A percentile compares a stretch with the other conserved stretches of the same genome.
Conservation (phyloP, 2,888 invertebrate genomes). For the Hetaerina titia region DNA sequence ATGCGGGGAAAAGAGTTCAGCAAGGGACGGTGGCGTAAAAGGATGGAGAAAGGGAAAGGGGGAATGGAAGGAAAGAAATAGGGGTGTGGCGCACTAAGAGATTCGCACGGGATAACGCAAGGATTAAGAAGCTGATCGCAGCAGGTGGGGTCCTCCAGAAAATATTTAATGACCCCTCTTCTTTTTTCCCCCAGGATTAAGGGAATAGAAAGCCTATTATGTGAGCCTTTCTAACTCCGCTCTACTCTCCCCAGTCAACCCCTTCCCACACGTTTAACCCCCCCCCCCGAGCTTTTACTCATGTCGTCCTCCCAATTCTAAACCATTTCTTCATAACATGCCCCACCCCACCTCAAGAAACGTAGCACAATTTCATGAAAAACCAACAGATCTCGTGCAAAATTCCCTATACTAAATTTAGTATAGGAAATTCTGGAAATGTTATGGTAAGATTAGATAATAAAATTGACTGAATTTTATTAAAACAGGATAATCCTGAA, state of each 20-base stretch:
- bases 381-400: no score
- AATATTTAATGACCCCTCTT: constrained; percentile 44
- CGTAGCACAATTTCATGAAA: no score
- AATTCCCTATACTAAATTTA: no score
- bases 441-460: no score
- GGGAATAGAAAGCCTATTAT: constrained; percentile 41
- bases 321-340: neutral
- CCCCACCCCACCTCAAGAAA: no score
- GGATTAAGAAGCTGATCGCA: constrained; percentile 63
- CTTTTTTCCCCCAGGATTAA: constrained; percentile 29
- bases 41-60: neutral
- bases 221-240: neutral
- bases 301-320: neutral
- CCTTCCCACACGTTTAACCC: neutral
- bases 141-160: constrained; percentile 55
- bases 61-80: neutral
- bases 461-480: no score
- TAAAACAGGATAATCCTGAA: no score
- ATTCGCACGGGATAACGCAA: constrained; percentile 42
- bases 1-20: neutral
- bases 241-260: neutral
- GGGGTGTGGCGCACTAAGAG: neutral
- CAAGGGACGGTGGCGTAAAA: neutral
- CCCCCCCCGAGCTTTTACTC: neutral
- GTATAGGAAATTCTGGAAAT: no score